These are phyloP conservation scores for Homalodisca vitripennis DNA, from an alignment of 1,140 invertebrate genomes.

Conservation along the genomic window DNA sequence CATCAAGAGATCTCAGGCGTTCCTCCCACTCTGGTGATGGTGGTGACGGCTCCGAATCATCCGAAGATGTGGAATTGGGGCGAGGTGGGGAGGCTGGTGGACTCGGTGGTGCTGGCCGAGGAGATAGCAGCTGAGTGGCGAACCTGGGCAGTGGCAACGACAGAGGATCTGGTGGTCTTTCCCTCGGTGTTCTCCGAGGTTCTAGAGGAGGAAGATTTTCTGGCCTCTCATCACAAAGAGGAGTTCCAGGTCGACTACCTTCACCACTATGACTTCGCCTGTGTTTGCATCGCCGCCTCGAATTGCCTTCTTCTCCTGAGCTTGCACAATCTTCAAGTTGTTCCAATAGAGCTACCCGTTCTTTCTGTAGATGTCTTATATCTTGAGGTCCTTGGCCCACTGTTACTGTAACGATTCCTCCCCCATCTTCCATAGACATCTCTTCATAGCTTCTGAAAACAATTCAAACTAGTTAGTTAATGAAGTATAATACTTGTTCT, in stretches of 20 bases:
- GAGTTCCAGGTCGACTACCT: slow-evolving; percentile 76
- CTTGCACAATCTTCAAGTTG: slow-evolving; percentile 71
- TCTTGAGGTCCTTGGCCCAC: slow-evolving; percentile 51
- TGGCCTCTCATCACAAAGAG: slow-evolving; percentile 77
- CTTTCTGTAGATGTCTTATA: slow-evolving; percentile 67
- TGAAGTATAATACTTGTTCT: not conserved
- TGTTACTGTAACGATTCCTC: slow-evolving; percentile 30
- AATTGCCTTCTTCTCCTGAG: slow-evolving; percentile 53
- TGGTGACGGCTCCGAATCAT: slow-evolving; percentile 48
- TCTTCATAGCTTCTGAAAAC: slow-evolving; percentile 42
- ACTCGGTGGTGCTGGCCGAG: slow-evolving; percentile 37
- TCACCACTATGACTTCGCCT: slow-evolving; percentile 48
- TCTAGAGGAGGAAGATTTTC: slow-evolving; percentile 71
- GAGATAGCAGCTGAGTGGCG: slow-evolving; percentile 62
- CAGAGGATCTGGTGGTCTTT: slow-evolving; percentile 63
- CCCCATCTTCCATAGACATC: slow-evolving; percentile 32
- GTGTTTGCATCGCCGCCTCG: slow-evolving; percentile 49
- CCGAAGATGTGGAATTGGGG: slow-evolving; percentile 40
- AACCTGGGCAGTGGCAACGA: slow-evolving; percentile 82
- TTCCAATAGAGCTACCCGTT: slow-evolving; percentile 65
- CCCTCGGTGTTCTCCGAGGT: slow-evolving; percentile 58
- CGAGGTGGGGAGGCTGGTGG: slow-evolving; percentile 39
- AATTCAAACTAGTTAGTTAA: not conserved
- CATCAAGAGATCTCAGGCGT: slow-evolving; percentile 83
- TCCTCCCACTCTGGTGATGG: slow-evolving; percentile 63